Percentiles rank a stretch among this genome's conserved stretches.
phyloP scores from a whole-genome alignment of 2,113 vertebrate genomes.

The Periophthalmus modestus region DNA sequence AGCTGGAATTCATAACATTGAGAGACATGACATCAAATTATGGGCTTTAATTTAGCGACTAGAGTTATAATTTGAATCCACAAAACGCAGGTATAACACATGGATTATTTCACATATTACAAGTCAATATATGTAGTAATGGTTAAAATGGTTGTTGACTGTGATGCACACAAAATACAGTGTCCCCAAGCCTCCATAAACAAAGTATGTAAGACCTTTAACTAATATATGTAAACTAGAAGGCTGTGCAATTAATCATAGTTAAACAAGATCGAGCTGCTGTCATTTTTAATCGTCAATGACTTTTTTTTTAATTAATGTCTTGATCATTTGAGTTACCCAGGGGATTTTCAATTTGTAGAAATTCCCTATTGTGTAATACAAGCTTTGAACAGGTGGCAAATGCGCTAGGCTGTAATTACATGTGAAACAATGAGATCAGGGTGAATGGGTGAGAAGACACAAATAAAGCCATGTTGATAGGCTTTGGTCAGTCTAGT shows the following conservation, averaged over 20 bases:
- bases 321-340: not conserved
- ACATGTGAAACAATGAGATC: conserved; percentile 1
- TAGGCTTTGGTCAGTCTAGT: not conserved
- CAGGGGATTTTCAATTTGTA: not conserved
- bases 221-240: no score
- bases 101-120: not conserved
- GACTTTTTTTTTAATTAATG: not conserved
- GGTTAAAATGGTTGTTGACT: not conserved
- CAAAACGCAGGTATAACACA: not conserved
- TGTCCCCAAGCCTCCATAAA: not conserved
- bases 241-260: no score
- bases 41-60: not conserved
- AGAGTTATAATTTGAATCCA: not conserved
- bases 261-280: not conserved
- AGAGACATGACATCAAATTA: not conserved
- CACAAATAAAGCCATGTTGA: not conserved
- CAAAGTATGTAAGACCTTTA: no score
- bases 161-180: not conserved
- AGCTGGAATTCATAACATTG: not conserved
- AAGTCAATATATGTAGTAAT: not conserved
- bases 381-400: not conserved
- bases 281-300: no score
- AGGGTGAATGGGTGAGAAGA: not conserved
- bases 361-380: not conserved
- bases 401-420: not conserved